Evolutionary conservation across 2,888 invertebrate species (phyloP), one percentile per base, ranked within the genome.

Genomic region (Tubulanus polymorphus): DNA sequence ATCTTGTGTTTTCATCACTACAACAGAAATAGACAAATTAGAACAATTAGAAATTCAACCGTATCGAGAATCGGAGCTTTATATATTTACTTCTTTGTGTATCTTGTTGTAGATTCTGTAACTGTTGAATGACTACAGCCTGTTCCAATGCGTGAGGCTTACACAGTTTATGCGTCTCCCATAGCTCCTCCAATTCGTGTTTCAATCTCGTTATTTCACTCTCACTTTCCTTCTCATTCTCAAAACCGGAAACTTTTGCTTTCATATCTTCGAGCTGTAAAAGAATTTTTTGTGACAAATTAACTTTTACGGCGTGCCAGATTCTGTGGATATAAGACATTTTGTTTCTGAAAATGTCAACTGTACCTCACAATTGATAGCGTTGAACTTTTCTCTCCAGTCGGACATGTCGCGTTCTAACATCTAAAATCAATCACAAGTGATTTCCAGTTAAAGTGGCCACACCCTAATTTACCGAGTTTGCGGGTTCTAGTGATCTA

Each of bases 1-100:
- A 56, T 75, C 76, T 57, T 75, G 75, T 48, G 73, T 75, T 56
- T 72, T 70, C 64, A 76, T 56, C 72, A 75, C 76, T 76, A 67
- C 30, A 48, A 49, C 12, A 25, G 25, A 25, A 51, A 18, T 27
- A 6, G n/a, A 15, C n/a, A 51, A 50, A 30, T 46, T n/a, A n/a
- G n/a, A n/a, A n/a, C n/a, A n/a, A n/a, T n/a, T n/a, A n/a, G n/a
- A n/a, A n/a, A n/a, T n/a, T n/a, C n/a, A n/a, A n/a, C n/a, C n/a
- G n/a, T n/a, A n/a, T n/a, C n/a, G n/a, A n/a, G n/a, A n/a, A n/a
- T n/a, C n/a, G n/a, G n/a, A n/a, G n/a, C n/a, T n/a, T n/a, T 20
- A 6, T 2, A 8, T 10, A 60, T 67, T 55, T 57, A 74, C 73
- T 71, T 68, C 68, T 71, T 63, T 76, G 72, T 37, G 76, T 76